Evolutionary conservation across 2,113 vertebrate species (phyloP).

Genomic region (Atlantisia rogersi): DNA sequence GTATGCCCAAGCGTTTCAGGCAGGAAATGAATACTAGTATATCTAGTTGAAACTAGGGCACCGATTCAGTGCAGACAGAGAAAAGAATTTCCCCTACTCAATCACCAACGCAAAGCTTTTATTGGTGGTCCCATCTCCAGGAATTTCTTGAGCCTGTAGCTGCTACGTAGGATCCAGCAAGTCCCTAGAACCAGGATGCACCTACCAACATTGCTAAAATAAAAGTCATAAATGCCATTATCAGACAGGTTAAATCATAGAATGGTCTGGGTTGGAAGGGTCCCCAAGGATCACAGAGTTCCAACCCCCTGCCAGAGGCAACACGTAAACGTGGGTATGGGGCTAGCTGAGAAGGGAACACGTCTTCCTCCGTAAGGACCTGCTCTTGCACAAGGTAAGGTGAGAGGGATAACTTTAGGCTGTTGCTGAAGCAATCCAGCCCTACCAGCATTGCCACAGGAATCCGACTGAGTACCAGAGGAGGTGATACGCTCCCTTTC

Average conservation of each 20-base stretch:
- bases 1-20: slow-evolving; percentile 17
- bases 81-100: slow-evolving; percentile 45
- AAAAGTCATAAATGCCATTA: accelerated
- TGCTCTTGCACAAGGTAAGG: not conserved
- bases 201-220: accelerated
- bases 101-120: not conserved
- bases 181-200: not conserved
- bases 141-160: slow-evolving; percentile 1
- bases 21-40: slow-evolving; percentile 59
- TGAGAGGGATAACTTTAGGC: not conserved
- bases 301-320: too few species aligned
- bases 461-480: not conserved
- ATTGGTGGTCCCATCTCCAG: slow-evolving; percentile 45
- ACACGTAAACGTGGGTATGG: accelerated
- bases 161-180: not conserved
- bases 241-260: not conserved
- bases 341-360: not conserved
- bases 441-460: not conserved
- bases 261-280: too few species aligned
- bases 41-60: slow-evolving; percentile 51
- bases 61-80: slow-evolving; percentile 54
- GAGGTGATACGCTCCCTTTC: not conserved
- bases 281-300: too few species aligned
- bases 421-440: not conserved
- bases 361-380: not conserved